Evolutionary conservation across 2,888 invertebrate genomes (phyloP), one percentile per base, ranked within the genome.

Genomic region (Drosophila planitibia): DNA sequence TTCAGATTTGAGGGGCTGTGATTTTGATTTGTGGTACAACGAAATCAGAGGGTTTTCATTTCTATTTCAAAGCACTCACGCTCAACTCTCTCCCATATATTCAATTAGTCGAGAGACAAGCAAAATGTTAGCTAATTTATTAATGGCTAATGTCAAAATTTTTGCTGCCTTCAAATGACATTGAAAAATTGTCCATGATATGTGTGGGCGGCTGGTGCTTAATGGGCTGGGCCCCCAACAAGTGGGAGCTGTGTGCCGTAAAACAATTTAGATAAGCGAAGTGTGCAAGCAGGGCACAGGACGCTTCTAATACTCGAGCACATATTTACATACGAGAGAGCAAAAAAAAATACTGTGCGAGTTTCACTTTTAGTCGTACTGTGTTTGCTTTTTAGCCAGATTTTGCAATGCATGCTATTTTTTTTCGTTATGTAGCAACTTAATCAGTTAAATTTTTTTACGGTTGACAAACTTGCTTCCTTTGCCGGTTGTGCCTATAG

Each of bases 181-280:
- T 82, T 86, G 86, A 86, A 74, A 89, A 84, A 89, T 86, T 74
- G 74, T 80, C 81, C 72, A 79, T 59, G n/a, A 65, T 65, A 47
- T 52, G 35, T 62, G 19, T 67, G 55, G 30, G 63, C 25, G 57
- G 30, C 33, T 33, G 53, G 33, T n/a, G 85, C 74, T 58, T 87
- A 87, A 85, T 87, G 88, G 79, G 58, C 74, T 76, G 65, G 62
- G 67, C 69, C 39, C 68, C 51, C 61, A 61, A 76, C 84, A 77
- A 79, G 55, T 74, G 51, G 57, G 39, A 35, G 32, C 52, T 70
- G 59, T 74, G 62, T 63, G 76, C 70, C 59, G 58, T 59, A 71
- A 77, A 86, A 86, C 89, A 86, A 86, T 86, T 86, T 86, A 86
- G 85, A 86, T 86, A 86, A 86, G 85, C 82, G 75, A 73, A 68